These are phyloP conservation scores for Odontothrips loti DNA, from an alignment of 2,888 invertebrate genomes.

Conservation along the genomic window DNA sequence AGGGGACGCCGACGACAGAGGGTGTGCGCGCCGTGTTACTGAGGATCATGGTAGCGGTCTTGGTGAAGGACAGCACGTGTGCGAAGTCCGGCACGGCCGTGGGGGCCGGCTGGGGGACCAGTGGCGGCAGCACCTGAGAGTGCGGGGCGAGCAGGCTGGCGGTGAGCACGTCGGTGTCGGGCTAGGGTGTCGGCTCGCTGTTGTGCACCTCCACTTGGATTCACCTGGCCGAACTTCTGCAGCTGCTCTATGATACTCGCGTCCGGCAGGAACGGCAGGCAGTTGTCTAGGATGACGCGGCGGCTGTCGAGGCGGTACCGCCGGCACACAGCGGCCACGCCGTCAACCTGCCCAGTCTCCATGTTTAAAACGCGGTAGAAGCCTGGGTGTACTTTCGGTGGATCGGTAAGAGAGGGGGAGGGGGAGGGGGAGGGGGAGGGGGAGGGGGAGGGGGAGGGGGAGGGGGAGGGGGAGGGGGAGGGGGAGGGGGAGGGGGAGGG, in stretches of 20 bases:
- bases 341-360: neutral
- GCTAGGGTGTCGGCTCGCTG: neutral
- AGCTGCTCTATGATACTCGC: neutral
- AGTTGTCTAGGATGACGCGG: neutral
- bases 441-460: neutral
- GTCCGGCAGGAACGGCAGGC: slow-evolving; percentile 3
- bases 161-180: neutral
- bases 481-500: neutral
- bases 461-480: neutral
- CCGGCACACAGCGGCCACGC: neutral
- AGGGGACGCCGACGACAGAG: neutral
- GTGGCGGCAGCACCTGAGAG: neutral
- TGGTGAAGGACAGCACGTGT: neutral
- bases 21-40: neutral
- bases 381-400: too few species aligned
- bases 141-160: neutral
- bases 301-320: neutral
- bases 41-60: neutral
- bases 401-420: neutral
- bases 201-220: neutral
- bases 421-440: neutral
- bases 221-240: neutral
- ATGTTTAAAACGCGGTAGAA: neutral
- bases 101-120: neutral
- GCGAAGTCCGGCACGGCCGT: neutral